Percentiles rank a stretch among this genome's conserved stretches.
Conservation (phyloP, 1,140 invertebrate species). For the Chironomus striatipennis region DNA sequence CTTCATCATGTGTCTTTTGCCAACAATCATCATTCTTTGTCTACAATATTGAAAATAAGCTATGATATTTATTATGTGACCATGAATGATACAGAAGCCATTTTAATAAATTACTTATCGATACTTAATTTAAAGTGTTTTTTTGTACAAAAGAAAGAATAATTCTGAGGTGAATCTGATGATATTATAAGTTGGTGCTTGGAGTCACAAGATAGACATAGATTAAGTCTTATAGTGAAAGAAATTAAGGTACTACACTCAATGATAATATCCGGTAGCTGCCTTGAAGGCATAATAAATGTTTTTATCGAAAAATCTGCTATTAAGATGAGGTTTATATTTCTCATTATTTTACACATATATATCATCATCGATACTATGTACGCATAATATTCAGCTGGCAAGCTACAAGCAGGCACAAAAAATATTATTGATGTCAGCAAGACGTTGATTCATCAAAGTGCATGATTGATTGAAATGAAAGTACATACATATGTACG, state of each 20-base stretch:
- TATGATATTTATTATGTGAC: background rate
- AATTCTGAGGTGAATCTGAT: background rate
- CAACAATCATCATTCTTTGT: too few species aligned
- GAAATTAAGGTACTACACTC: background rate
- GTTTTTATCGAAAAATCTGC: conserved; percentile 5
- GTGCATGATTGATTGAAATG: conserved; percentile 12
- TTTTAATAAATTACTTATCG: background rate
- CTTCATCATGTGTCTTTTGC: too few species aligned
- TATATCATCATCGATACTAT: background rate
- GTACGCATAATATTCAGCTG: too few species aligned
- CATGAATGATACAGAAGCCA: conserved; percentile 1
- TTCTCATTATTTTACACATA: conserved; percentile 11
- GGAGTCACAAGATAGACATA: too few species aligned
- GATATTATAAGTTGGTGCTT: too few species aligned
- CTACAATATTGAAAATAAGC: too few species aligned
- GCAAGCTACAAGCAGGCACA: too few species aligned
- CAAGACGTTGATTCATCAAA: conserved; percentile 8
- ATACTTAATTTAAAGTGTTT: background rate
- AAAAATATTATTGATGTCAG: background rate
- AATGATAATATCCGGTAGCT: conserved; percentile 7
- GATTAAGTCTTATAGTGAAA: too few species aligned
- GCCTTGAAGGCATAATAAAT: background rate
- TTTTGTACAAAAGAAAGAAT: background rate
- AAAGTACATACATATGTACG: background rate
- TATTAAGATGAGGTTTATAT: conserved; percentile 10